Conservation (phyloP, 2,888 invertebrate species). For the Coelopa pilipes region DNA sequence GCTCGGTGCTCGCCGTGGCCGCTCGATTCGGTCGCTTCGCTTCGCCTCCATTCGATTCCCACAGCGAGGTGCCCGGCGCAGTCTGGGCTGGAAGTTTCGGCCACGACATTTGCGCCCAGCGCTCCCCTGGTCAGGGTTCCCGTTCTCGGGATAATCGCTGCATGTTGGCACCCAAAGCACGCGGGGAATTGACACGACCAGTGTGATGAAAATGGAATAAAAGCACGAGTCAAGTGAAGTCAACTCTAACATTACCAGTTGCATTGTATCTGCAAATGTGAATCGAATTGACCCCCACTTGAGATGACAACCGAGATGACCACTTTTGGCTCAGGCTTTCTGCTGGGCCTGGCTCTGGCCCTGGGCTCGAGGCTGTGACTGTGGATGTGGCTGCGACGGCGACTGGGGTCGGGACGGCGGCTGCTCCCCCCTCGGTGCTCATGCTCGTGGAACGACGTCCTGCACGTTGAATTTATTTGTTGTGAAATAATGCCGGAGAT, state of each 20-base stretch:
- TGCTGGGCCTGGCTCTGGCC: too few relatives aligned
- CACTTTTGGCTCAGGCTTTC: conserved; percentile 17
- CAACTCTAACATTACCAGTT: background rate
- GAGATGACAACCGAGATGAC: conserved; percentile 15
- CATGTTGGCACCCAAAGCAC: background rate
- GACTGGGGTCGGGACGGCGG: background rate
- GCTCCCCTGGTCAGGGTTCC: background rate
- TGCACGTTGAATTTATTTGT: conserved; percentile 12
- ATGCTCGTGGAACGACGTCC: background rate
- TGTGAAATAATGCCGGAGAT: conserved; percentile 3
- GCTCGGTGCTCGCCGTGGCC: too few relatives aligned
- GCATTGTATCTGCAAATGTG: conserved; percentile 20
- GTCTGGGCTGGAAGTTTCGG: background rate
- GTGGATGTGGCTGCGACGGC: background rate
- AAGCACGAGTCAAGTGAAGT: background rate
- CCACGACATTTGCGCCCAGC: background rate
- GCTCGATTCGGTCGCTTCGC: too few relatives aligned
- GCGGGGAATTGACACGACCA: conserved; percentile 10
- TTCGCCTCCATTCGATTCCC: background rate
- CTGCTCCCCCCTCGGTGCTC: background rate
- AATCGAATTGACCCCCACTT: conserved; percentile 22
- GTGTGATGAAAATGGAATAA: conserved; percentile 16
- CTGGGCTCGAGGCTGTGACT: background rate
- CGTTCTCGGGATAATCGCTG: background rate
- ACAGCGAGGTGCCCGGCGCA: background rate